Conservation (phyloP, 2,888 invertebrate species). For the Branchipolynoe longqiensis region DNA sequence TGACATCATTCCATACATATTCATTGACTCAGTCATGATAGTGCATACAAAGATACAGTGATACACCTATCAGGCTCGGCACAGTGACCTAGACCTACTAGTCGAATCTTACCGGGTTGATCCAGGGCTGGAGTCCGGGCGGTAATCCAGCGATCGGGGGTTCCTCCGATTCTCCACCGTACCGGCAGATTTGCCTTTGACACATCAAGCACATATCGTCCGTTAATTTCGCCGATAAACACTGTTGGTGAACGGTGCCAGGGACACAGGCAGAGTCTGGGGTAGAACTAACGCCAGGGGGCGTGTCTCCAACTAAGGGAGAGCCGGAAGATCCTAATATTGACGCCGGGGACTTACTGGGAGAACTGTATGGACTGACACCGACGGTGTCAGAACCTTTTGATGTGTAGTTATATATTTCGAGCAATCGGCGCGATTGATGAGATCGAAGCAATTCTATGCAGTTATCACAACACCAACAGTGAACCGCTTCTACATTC, state of each 20-base stretch:
- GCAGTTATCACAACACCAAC: conserved; percentile 55
- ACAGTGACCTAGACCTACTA: conserved; percentile 24
- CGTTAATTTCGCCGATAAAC: conserved; percentile 13
- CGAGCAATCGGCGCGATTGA: conserved; percentile 10
- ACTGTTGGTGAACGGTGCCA: background rate
- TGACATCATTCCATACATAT: no score
- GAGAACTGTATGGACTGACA: conserved; percentile 40
- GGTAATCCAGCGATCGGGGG: conserved; percentile 41
- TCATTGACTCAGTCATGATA: no score
- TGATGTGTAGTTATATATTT: conserved; percentile 12
- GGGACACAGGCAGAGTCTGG: background rate
- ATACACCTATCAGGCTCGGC: no score
- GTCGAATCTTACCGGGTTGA: conserved; percentile 54
- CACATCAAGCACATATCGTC: conserved; percentile 35
- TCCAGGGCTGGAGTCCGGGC: conserved; percentile 52
- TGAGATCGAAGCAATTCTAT: background rate
- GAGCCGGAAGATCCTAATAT: no score
- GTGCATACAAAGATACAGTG: no score
- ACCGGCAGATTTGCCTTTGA: conserved; percentile 19
- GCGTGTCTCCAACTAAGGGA: conserved; percentile 38
- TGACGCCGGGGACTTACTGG: conserved; percentile 17
- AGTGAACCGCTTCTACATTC: conserved; percentile 19
- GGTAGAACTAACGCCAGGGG: background rate
- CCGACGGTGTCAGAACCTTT: background rate
- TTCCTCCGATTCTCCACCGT: conserved; percentile 32